Base-by-base conservation (phyloP, 2,113 vertebrate species). In the Amblyornis subalaris region DNA sequence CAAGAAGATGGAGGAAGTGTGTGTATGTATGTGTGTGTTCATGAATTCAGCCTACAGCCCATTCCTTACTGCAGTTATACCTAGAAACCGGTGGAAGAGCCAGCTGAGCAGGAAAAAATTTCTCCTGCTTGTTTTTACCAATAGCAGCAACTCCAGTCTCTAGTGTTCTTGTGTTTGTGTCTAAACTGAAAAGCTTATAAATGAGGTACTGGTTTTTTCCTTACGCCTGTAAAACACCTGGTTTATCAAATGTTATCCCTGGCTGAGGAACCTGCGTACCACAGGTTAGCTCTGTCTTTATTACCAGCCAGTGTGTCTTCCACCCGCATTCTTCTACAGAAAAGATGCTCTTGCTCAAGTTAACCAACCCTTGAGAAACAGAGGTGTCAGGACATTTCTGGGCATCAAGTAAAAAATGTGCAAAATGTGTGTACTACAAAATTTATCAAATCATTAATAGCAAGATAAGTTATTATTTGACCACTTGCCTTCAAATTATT, bases 151-250 rank as follows among this genome's bases (percentile, higher is more conserved):
- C 42, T 72, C 44, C 48, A 13, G 16, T 45, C 40, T 93, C 26
- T 64, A 8, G 9, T 0, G 0, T 58, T 75, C 48, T 58, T 50
- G 10, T 60, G 33, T 26, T 54, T 50, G 8, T 69, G 18, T 33
- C 31, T 61, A 38, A 67, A 69, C 26, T 57, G 45, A 17, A 87
- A 76, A 84, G 6, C 13, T 47, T 57, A n/a, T 24, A 47, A 44
- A 61, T 33, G 28, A 60, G 45, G 65, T 92, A 61, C 24, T 48
- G 60, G 9, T 33, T 72, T 73, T 81, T 69, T 48, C 31, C 54
- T 47, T 38, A 10, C 1, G 1, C 0, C 0, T 33, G n/a, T 44
- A 36, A 80, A 81, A 48, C 31, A 47, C 29, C 31, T 17, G 7
- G 21, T 33, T 3, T 15, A 48, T 12, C 62, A 83, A 83, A 62